Conservation (phyloP, 2,113 vertebrate genomes). For the Psilopogon haemacephalus region DNA sequence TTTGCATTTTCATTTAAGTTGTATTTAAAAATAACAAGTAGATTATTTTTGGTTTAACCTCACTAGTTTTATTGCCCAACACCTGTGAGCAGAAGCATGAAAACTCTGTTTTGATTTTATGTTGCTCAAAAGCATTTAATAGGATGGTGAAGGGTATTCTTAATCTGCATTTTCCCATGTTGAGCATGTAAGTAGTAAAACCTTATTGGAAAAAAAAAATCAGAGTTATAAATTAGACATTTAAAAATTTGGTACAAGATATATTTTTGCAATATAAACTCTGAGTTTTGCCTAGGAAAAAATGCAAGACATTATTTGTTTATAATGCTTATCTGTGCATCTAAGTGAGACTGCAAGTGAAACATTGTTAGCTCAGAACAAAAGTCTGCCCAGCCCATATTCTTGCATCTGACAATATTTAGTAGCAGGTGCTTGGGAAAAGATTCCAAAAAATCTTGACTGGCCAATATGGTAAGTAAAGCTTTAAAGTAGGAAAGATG, state of each 20-base stretch:
- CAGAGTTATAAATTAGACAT: neutral
- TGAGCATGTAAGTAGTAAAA: neutral
- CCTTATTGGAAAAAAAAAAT: neutral
- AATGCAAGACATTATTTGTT: neutral
- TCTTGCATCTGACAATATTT: neutral
- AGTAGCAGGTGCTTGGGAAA: neutral
- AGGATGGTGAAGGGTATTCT: neutral
- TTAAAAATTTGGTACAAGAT: neutral
- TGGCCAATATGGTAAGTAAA: neutral
- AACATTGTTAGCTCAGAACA: neutral
- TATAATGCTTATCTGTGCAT: neutral
- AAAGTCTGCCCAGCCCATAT: neutral
- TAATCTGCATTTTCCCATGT: neutral
- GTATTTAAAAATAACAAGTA: neutral
- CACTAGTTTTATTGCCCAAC: neutral
- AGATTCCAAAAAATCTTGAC: neutral
- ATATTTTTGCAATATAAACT: neutral
- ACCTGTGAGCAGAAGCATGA: neutral
- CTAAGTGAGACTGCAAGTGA: neutral
- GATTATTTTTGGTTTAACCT: neutral
- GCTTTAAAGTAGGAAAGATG: neutral
- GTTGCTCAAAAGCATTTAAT: neutral
- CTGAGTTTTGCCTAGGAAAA: neutral
- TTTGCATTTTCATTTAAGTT: neutral
- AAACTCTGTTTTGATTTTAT: neutral